Base-by-base conservation (phyloP, 2,797 vertebrate species). In the Thunnus albacares region DNA sequence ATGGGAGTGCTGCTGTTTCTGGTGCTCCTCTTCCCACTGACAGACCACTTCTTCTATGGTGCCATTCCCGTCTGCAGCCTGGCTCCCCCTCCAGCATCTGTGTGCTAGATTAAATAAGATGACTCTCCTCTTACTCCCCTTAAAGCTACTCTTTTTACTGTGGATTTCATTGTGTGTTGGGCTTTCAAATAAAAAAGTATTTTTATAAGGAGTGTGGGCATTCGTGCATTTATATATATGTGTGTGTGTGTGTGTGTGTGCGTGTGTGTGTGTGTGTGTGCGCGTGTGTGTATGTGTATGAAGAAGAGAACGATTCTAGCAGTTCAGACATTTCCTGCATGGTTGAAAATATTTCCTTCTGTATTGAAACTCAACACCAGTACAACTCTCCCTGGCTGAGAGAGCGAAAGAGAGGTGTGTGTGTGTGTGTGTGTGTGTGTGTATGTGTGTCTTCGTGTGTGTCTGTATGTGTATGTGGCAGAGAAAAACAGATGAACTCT, bases 11-110 rank as follows among this genome's bases (percentile, higher is more conserved):
- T 93, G 71, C 90, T 96, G 67, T 96, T 97, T 83, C 85, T 96
- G 51, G 81, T 95, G 64, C 93, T 96, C 28, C 93, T 97, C 12
- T 94, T 95, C 76, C 96, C 95, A 0, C 90, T 97, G 85, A 97
- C 95, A 1, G 96, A 97, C 33, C 94, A 95, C 43, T 63, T 90
- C 55, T 92, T 97, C 79, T 97, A 95, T 28, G 95, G 95, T 79
- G 82, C 88, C 63, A 83, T 93, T 38, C 94, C 96, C 1, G 57
- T 95, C 55, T 96, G 94, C 90, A 90, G 92, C 77, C 91, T 97
- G 92, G 73, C 91, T 75, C 66, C 76, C 49, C 53, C 82, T 85
- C 41, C 82, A 68, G 45, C 64, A 0, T 81, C 90, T 20, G 65
- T 90, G 53, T 96, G 95, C 84, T 88, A 90, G 69, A 75, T 71